Evolutionary conservation across 2,113 vertebrate species (phyloP).

Genomic region (Progne subis): DNA sequence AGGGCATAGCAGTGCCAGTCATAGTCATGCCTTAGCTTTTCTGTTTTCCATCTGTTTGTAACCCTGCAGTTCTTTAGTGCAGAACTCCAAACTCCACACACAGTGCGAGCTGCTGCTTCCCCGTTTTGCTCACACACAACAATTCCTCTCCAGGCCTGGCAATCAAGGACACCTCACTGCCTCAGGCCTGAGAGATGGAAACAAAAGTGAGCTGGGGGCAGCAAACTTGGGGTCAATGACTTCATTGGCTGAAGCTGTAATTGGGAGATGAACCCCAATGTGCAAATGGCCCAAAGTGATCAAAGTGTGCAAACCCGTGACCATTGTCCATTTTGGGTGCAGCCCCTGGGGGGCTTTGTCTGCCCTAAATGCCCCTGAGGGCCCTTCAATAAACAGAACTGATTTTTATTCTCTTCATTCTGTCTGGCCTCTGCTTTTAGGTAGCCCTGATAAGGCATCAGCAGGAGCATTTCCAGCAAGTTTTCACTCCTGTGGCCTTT

Average conservation of each 20-base stretch:
- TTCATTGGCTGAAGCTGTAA: background rate
- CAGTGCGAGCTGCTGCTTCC: background rate
- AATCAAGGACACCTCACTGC: background rate
- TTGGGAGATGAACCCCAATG: background rate
- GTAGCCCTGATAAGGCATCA: too few species aligned
- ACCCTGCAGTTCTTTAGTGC: background rate
- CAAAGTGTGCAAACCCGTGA: background rate
- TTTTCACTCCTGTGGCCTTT: background rate
- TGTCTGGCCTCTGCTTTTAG: background rate
- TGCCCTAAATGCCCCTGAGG: background rate
- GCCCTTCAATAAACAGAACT: background rate
- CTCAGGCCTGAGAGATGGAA: background rate
- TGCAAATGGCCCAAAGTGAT: background rate
- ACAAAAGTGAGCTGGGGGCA: too few species aligned
- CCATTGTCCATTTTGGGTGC: background rate
- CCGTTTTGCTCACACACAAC: background rate
- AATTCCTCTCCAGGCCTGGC: background rate
- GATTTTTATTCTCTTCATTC: background rate
- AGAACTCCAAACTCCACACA: background rate
- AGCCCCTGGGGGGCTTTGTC: background rate
- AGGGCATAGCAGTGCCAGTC: background rate
- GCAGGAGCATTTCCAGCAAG: background rate
- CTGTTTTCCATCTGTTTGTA: rapidly evolving
- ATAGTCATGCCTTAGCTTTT: background rate
- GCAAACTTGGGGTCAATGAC: too few species aligned